phyloP scores from a whole-genome alignment of 2,113 vertebrate species.

The Microtus montanus region DNA sequence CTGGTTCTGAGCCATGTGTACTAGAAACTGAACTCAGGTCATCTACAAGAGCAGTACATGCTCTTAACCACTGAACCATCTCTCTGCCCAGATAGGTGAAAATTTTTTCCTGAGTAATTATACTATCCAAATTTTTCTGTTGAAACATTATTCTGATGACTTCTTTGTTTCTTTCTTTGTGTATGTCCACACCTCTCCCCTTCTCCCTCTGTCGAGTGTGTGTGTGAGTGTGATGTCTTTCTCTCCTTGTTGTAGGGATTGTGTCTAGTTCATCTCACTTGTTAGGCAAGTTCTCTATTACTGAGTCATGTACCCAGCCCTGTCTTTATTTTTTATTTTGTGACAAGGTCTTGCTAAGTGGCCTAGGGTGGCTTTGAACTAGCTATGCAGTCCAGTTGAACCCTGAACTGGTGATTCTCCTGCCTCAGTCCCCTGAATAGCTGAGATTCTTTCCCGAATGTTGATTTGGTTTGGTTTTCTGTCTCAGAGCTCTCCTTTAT shows the following conservation, averaged over 20 bases:
- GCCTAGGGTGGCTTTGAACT: neutral
- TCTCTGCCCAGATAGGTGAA: neutral
- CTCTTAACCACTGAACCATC: neutral
- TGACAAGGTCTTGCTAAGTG: neutral
- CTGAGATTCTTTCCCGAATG: neutral
- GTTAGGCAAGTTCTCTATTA: neutral
- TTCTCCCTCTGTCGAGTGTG: too few relatives aligned
- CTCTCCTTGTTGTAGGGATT: too few relatives aligned
- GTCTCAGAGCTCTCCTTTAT: neutral
- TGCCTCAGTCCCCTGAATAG: neutral
- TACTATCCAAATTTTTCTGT: neutral
- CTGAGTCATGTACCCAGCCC: neutral
- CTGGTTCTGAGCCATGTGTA: neutral
- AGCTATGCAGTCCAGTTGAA: neutral
- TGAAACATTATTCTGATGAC: neutral
- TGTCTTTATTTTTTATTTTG: neutral
- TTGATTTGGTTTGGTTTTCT: neutral
- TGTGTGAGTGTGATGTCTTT: neutral
- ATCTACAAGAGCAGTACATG: neutral
- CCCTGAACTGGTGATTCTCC: neutral
- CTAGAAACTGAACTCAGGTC: neutral
- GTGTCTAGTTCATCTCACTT: neutral
- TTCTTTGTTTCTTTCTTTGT: neutral
- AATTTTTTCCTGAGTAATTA: neutral
- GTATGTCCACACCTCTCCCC: neutral